Evolutionary conservation across 2,888 invertebrate species (phyloP), one percentile per base, ranked within the genome.

Genomic region (Toxonevra muliebris): DNA sequence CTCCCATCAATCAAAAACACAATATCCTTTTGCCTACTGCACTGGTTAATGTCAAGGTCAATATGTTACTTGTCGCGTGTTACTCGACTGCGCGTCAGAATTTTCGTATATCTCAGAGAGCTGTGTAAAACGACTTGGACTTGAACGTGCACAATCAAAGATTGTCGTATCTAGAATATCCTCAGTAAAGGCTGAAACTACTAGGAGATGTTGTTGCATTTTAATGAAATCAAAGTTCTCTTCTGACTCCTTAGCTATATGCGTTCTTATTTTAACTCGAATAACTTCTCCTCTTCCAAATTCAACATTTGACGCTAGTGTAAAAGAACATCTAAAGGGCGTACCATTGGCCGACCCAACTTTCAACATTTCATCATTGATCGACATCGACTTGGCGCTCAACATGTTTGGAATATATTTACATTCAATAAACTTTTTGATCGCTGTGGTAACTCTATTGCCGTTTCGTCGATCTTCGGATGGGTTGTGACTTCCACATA

Each of bases 11-110:
- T n/a, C n/a, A n/a, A n/a, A n/a, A 1, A 45, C 20, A 15, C 11
- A 45, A 43, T 40, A 50, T 48, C 43, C 43, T 69, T 30, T 60
- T 71, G 60, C 67, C 69, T n/a, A 69, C 67, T 2, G 65, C 69
- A 1, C 19, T 67, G 17, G 42, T 69, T 13, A 10, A 62, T 4
- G 69, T 69, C 41, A 11, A 41, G 62, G 54, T 45, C 52, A 53
- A 40, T 41, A 57, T 1, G 45, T 63, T 13, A 8, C 12, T 10
- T 68, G 71, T 40, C 61, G 64, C 20, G 53, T 61, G 2, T 45
- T 70, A n/a, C 61, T 70, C 7, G 61, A 70, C 43, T 62, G 55
- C 17, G 59, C 65, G 4, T 69, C 65, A n/a, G 42, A 66, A 20
- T n/a, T 63, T 10, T 55, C 55, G 20, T 63, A 63, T 43, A 55